Evolutionary conservation across 1,140 invertebrate genomes (phyloP), one percentile per base, ranked within the genome.

Genomic region (Drosophila gunungcola): DNA sequence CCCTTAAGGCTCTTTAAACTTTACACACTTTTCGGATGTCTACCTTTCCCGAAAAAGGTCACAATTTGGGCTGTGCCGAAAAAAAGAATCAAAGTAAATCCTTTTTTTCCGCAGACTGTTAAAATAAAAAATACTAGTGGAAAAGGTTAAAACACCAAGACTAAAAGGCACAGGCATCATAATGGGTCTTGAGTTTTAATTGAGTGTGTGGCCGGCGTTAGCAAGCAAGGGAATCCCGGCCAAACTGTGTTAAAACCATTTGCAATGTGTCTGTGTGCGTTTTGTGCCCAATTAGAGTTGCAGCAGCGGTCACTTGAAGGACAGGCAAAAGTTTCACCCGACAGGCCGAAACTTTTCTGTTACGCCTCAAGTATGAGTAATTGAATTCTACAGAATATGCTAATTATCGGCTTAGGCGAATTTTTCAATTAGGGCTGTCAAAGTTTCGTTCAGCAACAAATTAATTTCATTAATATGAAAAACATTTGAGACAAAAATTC

Each of bases 1-100:
- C 88, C 88, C 88, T 91, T 91, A 91, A 91, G 88, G 88, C 88
- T 91, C 88, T 91, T 91, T 91, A 88, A 91, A 91, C 88, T 91
- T 91, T 88, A 88, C 88, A 91, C 82, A 91, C 88, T 91, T 90
- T 83, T 90, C 63, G 25, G 41, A n/a, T 68, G 32, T 73, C 63
- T 70, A 49, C 45, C 45, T 52, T 57, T 16, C n/a, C 29, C 21
- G 21, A 48, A 39, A 70, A 34, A 64, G 64, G 65, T 80, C 70
- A 79, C 64, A 88, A 78, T 73, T 77, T 65, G 42, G 56, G 45
- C 51, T 32, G 25, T 41, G 46, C 67, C 74, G 57, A 27, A 64
- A 60, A 65, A 73, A 73, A 53, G 55, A 78, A 54, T 68, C 61
- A 53, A 89, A 88, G 65, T 84, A 88, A 78, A 88, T 88, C 83